Evolutionary conservation across 2,888 invertebrate genomes (phyloP).

Genomic region (Steinernema carpocapsae): DNA sequence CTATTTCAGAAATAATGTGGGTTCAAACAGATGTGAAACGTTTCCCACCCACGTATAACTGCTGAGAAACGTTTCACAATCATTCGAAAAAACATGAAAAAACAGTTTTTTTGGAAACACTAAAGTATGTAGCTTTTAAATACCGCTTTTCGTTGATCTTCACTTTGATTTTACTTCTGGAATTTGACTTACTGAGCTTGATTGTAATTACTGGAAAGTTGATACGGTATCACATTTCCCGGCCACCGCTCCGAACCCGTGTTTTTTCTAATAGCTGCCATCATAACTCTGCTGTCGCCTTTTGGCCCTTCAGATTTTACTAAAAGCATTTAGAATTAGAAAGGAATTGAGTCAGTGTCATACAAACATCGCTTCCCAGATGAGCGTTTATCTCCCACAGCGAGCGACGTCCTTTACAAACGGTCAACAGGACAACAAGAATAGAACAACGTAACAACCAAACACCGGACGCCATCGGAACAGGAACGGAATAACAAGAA

Average conservation of each 20-base stretch:
- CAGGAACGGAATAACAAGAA: not conserved
- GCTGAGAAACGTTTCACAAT: too few species aligned
- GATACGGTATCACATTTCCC: constrained; percentile 49
- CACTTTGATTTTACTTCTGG: too few species aligned
- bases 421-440: not conserved
- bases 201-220: constrained; percentile 50
- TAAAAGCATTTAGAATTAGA: not conserved
- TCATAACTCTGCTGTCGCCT: not conserved
- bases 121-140: too few species aligned
- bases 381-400: constrained; percentile 9
- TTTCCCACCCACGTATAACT: too few species aligned
- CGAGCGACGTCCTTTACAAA: not conserved
- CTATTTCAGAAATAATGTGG: too few species aligned
- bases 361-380: not conserved
- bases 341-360: not conserved
- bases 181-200: constrained; percentile 45
- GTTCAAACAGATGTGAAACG: too few species aligned
- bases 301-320: not conserved
- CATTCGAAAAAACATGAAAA: too few species aligned
- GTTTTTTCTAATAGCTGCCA: not conserved
- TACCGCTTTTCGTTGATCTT: too few species aligned
- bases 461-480: not conserved
- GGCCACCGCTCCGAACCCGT: not conserved
- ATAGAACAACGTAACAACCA: not conserved
- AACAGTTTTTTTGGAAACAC: too few species aligned